Base-by-base conservation (phyloP, 2,113 vertebrate genomes). In the Glaucomys volans region DNA sequence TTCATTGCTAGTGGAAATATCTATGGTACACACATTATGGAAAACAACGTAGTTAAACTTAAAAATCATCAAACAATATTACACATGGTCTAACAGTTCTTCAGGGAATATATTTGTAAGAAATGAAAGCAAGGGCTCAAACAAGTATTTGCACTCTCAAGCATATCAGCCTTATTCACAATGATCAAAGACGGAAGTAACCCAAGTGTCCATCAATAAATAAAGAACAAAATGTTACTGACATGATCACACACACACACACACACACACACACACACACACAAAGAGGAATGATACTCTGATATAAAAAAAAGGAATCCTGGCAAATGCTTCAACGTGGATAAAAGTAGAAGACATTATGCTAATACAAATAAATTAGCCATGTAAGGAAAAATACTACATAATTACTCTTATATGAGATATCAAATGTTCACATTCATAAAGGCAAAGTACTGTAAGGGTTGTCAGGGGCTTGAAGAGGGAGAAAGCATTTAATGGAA, bases 401-500 rank as follows among this genome's bases (percentile, higher is more conserved):
- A 37, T 9, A 8, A 28, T 40, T 67, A 26, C 5, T 12, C 26
- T 47, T 42, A 32, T 30, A 30, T 30, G 35, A 50, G 14, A 9
- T 2, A 67, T 10, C 32, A 30, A 26, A 20, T 40, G n/a, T 47
- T 66, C 24, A 66, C 22, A 66, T 66, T 79, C 32, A 32, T 30
- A 52, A 17, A 67, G 11, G 11, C 28, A 52, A 47, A 66, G 2
- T 44, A 50, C 5, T 30, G 8, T n/a, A 3, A 28, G 35, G 16
- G 18, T 79, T 57, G 5, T 8, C 8, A 40, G 59, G 17, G 22
- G 3, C 16, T 20, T 14, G 2, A 50, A 17, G 18, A 67, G 30
- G 22, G 5, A 20, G 1, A 1, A 52, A 40, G 8, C 5, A 4
- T 16, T 52, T 24, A 67, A 5, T 32, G 59, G 2, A 18, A 17